These are phyloP conservation scores for Diploptera punctata DNA, from an alignment of 2,888 invertebrate species.

Conservation along the genomic window DNA sequence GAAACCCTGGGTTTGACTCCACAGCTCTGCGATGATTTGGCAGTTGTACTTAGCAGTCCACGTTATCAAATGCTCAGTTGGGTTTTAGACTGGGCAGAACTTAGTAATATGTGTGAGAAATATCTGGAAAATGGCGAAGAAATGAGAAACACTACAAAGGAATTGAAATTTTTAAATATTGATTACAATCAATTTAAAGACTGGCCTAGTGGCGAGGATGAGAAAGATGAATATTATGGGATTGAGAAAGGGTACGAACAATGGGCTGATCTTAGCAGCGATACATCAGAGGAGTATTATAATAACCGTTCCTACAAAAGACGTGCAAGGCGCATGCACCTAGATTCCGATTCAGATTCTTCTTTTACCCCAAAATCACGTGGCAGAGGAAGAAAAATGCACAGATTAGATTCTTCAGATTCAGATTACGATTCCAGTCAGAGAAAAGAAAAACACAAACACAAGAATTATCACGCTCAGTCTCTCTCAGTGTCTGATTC, in stretches of 20 bases:
- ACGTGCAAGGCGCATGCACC: too few relatives aligned
- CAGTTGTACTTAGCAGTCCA: slow-evolving; percentile 72
- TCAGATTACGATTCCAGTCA: slow-evolving; percentile 53
- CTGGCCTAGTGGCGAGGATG: slow-evolving; percentile 65
- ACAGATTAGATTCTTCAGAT: slow-evolving; percentile 53
- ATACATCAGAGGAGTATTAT: slow-evolving; percentile 20
- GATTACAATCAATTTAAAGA: slow-evolving; percentile 73
- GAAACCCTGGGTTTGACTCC: slow-evolving; percentile 69
- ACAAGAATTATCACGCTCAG: slow-evolving; percentile 37
- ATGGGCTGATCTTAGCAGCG: slow-evolving; percentile 50
- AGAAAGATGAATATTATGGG: slow-evolving; percentile 61
- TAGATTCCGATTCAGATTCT: slow-evolving; percentile 37
- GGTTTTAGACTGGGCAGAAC: slow-evolving; percentile 67
- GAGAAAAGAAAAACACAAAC: slow-evolving; percentile 48
- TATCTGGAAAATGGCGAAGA: slow-evolving; percentile 55
- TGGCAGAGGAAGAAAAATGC: slow-evolving; percentile 49
- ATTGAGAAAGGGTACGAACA: slow-evolving; percentile 68
- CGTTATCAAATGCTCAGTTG: slow-evolving; percentile 75
- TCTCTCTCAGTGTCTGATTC: slow-evolving; percentile 52
- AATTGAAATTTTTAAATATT: slow-evolving; percentile 76
- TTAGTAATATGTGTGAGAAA: slow-evolving; percentile 62
- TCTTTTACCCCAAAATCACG: slow-evolving; percentile 22
- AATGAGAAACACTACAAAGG: slow-evolving; percentile 66
- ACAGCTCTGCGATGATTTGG: slow-evolving; percentile 73
- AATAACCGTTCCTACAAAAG: background rate